phyloP scores from a whole-genome alignment of 2,888 invertebrate species.

The Parascotia fuliginaria region DNA sequence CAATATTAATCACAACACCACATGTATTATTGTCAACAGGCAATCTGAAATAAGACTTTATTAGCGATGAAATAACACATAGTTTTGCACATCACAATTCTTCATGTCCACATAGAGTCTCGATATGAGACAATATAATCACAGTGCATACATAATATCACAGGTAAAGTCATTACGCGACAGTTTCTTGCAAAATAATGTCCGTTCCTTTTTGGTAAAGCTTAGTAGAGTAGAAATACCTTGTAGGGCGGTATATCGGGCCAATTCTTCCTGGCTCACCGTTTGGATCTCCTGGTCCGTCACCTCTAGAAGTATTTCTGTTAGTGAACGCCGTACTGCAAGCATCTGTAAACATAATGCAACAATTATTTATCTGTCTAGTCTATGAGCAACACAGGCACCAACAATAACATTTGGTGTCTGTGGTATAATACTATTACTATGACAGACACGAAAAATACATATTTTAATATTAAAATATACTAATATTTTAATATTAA shows the following conservation, averaged over 20 bases:
- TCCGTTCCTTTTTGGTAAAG: conserved; percentile 63
- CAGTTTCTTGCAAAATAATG: too few species aligned
- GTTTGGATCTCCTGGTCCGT: conserved; percentile 95
- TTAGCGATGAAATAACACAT: conserved; percentile 69
- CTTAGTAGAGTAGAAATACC: conserved; percentile 88
- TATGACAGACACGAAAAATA: not conserved
- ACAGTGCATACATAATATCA: conserved; percentile 54
- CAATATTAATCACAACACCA: conserved; percentile 83
- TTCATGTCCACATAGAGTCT: conserved; percentile 49
- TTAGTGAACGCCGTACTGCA: conserved; percentile 94
- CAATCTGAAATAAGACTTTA: conserved; percentile 83
- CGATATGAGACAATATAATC: conserved; percentile 45
- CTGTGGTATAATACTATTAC: too few species aligned
- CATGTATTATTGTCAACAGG: conserved; percentile 70
- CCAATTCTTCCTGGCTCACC: conserved; percentile 94
- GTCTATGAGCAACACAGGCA: too few species aligned
- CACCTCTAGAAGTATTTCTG: conserved; percentile 97
- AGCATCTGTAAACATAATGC: conserved; percentile 90
- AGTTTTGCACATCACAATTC: conserved; percentile 62
- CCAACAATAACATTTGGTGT: too few species aligned
- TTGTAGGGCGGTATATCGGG: conserved; percentile 93
- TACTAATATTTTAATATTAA: not conserved
- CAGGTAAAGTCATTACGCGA: conserved; percentile 68
- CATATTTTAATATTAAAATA: too few species aligned
- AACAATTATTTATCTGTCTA: too few species aligned